Base-by-base conservation (phyloP, 2,797 vertebrate genomes). In the Girardinus metallicus region DNA sequence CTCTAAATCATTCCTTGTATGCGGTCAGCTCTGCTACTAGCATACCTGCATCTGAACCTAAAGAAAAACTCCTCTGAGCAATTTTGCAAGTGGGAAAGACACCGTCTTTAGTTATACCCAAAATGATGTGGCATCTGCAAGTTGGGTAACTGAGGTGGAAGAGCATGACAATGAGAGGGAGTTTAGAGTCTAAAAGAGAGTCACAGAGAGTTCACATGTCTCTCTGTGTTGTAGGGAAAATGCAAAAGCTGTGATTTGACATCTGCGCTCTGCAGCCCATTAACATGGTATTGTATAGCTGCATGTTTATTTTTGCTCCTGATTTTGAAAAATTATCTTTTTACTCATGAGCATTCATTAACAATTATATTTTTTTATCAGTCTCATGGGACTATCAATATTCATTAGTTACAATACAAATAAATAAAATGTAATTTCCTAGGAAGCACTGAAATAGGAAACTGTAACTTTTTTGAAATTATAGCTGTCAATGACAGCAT, bases 131-230 rank as follows among this genome's bases (percentile, higher is more conserved):
- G 84, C 90, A 91, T 91, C 83, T 92, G 87, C 71, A 84, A 88
- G 82, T 82, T 82, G 86, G 90, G 86, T 89, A 90, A 91, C 79
- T 91, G 77, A 82, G 91, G 86, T 86, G 84, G 90, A 90, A 88
- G 80, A 80, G 85, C 89, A 85, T 88, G 82, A 86, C 81, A 77
- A 77, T 31, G 76, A 79, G 76, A 78, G 77, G 82, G 70, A 64
- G 76, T 87, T 79, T 23, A 84, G 75, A 79, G 66, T 87, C 79
- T 83, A 75, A 86, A 82, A 82, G 85, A 41, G 82, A 85, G 89
- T 92, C 90, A 90, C 75, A n/a, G 36, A 87, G 89, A 93, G 87
- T 83, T 93, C 87, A 91, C 73, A 36, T 82, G 85, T 86, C 80
- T 78, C 72, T 75, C 51, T 77, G 76, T 57, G 34, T 86, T 53